Conservation (phyloP, 2,797 vertebrate species). For the Notolabrus celidotus region DNA sequence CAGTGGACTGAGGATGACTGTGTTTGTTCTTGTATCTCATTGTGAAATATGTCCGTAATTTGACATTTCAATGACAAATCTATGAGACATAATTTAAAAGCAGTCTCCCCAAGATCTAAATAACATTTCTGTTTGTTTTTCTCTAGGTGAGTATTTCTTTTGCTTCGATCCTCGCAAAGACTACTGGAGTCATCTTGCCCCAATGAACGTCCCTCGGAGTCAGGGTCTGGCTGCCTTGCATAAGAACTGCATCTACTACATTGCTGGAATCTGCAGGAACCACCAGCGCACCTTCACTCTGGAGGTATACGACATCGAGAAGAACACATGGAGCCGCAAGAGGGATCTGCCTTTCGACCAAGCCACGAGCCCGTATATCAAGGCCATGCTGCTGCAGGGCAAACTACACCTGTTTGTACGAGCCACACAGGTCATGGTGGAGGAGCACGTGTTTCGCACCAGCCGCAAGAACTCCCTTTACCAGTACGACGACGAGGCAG, state of each 20-base stretch:
- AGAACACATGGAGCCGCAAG: constrained; percentile 93
- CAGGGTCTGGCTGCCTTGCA: constrained; percentile 95
- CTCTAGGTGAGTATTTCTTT: constrained; percentile 96
- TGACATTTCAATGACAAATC: not conserved
- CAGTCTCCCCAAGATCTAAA: not conserved
- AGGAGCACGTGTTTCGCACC: constrained; percentile 98
- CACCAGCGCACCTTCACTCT: constrained; percentile 97
- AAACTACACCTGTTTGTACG: constrained; percentile 96
- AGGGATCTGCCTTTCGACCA: constrained; percentile 97
- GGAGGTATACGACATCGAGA: constrained; percentile 96
- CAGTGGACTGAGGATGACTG: not conserved
- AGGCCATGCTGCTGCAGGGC: constrained; percentile 94
- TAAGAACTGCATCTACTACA: constrained; percentile 95
- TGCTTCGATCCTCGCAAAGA: constrained; percentile 97
- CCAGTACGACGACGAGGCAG: constrained; percentile 92
- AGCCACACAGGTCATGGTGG: constrained; percentile 98
- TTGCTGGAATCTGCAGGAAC: constrained; percentile 96
- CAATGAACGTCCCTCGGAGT: constrained; percentile 95
- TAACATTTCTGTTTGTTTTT: constrained; percentile 34
- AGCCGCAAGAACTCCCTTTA: constrained; percentile 99
- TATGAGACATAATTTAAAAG: not conserved
- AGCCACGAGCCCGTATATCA: constrained; percentile 97
- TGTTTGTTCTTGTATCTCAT: not conserved
- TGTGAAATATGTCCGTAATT: not conserved
- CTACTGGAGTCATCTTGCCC: constrained; percentile 96